phyloP scores from a whole-genome alignment of 2,797 vertebrate species.

The Microtus obscurus region DNA sequence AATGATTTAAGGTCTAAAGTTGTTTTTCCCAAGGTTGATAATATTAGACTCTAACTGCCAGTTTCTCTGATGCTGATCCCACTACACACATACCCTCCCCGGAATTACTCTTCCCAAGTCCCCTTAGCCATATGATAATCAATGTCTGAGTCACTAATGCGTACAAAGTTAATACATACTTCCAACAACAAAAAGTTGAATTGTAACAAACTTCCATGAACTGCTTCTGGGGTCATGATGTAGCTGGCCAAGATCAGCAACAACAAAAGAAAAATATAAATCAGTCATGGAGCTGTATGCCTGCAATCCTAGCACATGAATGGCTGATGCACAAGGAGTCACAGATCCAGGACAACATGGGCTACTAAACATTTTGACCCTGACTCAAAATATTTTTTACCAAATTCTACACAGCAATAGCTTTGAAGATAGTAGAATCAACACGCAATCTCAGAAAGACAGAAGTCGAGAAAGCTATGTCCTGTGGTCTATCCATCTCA shows the following conservation, averaged over 20 bases:
- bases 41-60: neutral
- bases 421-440: conserved; percentile 5
- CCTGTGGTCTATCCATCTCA: neutral
- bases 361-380: neutral
- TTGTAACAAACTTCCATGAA: neutral
- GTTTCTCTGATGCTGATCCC: neutral
- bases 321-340: neutral
- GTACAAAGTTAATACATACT: neutral
- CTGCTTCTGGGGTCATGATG: neutral
- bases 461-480: neutral
- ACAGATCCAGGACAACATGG: neutral
- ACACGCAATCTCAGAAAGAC: neutral
- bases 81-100: fast-evolving
- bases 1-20: neutral
- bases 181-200: neutral
- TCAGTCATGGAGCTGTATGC: neutral
- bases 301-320: neutral
- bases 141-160: neutral
- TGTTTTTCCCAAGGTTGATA: neutral
- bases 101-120: neutral
- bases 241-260: neutral
- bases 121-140: neutral
- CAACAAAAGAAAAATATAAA: neutral
- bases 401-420: neutral
- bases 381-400: neutral